Conservation (phyloP, 2,113 vertebrate species). For the Grus americana region DNA sequence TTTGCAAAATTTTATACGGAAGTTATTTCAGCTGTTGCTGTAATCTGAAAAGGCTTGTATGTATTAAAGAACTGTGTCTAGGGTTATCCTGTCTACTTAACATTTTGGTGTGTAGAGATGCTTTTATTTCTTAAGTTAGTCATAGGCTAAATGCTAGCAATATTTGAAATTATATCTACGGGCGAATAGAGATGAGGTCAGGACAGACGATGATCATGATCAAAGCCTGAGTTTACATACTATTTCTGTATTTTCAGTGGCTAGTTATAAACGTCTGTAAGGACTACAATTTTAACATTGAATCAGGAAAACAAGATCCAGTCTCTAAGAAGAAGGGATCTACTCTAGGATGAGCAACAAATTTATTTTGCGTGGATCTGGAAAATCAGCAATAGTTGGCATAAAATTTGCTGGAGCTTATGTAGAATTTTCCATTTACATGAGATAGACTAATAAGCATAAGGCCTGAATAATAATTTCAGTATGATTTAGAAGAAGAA, state of each 20-base stretch:
- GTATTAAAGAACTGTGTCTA: background rate
- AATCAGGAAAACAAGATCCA: background rate
- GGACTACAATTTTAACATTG: background rate
- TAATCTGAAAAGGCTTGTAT: background rate
- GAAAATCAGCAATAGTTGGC: background rate
- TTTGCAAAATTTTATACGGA: background rate
- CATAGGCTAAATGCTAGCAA: background rate
- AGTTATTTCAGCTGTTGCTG: background rate
- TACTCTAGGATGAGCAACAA: background rate
- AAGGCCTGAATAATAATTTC: background rate
- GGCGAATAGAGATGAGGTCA: background rate
- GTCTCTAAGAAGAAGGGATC: background rate
- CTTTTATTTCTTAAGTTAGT: background rate
- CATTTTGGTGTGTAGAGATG: background rate
- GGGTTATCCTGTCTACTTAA: background rate
- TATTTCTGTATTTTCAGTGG: background rate
- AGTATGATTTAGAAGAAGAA: background rate
- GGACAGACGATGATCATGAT: background rate
- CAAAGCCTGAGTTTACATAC: background rate
- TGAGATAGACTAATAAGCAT: background rate
- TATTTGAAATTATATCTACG: background rate
- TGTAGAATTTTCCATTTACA: background rate
- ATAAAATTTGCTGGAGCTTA: background rate
- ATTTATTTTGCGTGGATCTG: background rate
- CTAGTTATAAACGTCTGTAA: background rate